Percentiles rank a stretch among this genome's conserved stretches.
These are phyloP conservation scores for Desoria tigrina DNA, from an alignment of 2,888 invertebrate genomes.

Conservation along the genomic window DNA sequence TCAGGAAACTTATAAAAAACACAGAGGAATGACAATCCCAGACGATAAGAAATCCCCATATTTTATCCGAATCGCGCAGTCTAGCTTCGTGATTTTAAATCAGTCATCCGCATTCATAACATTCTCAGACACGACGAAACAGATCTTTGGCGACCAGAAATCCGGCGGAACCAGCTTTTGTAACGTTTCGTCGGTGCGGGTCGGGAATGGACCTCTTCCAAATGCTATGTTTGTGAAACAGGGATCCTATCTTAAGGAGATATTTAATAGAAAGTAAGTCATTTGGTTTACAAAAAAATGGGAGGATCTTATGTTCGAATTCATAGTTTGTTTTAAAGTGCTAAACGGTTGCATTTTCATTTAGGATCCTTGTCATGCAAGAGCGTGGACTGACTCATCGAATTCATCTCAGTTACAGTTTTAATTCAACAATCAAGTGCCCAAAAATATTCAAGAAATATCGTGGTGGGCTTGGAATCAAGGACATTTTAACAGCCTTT, in stretches of 20 bases:
- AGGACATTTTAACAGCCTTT: slow-evolving; percentile 31
- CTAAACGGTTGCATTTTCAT: no score
- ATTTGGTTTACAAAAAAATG: no score
- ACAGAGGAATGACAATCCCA: neutral
- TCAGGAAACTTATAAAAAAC: slow-evolving; percentile 13
- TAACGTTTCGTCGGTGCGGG: neutral
- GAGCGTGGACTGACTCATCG: slow-evolving; percentile 32
- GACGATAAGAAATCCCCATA: neutral
- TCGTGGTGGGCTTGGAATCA: slow-evolving; percentile 25
- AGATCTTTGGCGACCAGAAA: slow-evolving; percentile 17
- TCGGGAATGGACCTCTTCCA: neutral
- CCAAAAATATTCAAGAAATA: slow-evolving; percentile 7
- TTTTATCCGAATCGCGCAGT: slow-evolving; percentile 8
- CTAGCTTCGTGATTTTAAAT: no score
- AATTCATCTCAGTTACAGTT: slow-evolving; percentile 24
- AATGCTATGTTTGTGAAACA: slow-evolving; percentile 35
- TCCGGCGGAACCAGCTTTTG: neutral
- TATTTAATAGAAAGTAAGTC: slow-evolving; percentile 39
- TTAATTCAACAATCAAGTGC: slow-evolving; percentile 22
- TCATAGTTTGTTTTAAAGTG: no score
- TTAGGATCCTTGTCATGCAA: slow-evolving; percentile 26
- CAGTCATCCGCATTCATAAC: slow-evolving; percentile 23
- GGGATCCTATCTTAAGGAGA: slow-evolving; percentile 31
- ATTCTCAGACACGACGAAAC: slow-evolving; percentile 27
- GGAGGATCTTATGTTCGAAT: neutral